These are phyloP conservation scores for Harpagifer antarcticus DNA, from an alignment of 2,797 vertebrate genomes.

Conservation along the genomic window DNA sequence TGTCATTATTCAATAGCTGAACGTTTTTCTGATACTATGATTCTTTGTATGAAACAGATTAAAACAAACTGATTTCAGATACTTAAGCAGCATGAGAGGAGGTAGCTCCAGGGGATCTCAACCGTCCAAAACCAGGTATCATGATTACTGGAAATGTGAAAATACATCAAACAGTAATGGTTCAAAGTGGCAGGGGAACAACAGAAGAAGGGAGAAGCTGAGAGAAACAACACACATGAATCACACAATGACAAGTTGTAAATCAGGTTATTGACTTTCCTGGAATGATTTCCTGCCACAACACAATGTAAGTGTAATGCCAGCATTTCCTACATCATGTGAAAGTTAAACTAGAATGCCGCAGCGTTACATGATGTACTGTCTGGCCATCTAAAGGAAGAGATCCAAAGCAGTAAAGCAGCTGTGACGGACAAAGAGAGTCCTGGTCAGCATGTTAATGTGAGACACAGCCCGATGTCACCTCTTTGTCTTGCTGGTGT, in stretches of 20 bases:
- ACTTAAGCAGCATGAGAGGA: not conserved
- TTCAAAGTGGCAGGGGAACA: not conserved
- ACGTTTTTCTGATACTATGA: too few relatives aligned
- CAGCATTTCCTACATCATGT: not conserved
- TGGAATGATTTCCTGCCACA: constrained; percentile 24
- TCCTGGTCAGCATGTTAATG: constrained; percentile 3
- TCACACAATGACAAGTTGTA: constrained; percentile 18
- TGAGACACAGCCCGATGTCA: not conserved
- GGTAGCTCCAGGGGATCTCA: not conserved
- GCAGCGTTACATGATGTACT: constrained; percentile 1
- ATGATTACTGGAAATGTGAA: constrained; percentile 16
- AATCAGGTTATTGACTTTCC: constrained; percentile 29
- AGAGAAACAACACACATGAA: not conserved
- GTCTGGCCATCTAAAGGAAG: constrained; percentile 14
- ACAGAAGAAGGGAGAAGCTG: not conserved
- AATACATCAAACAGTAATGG: constrained; percentile 5
- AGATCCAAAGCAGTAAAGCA: constrained; percentile 49
- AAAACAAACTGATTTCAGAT: not conserved
- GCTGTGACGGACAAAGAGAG: constrained; percentile 35
- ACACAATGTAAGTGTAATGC: not conserved
- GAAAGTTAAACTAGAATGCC: not conserved
- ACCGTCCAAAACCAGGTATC: not conserved
- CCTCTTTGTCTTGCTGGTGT: constrained; percentile 11
- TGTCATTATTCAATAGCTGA: not conserved
- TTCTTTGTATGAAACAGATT: not conserved